These are phyloP conservation scores for Paramormyrops hopkinsi DNA, from an alignment of 2,797 vertebrate species.

Conservation along the genomic window DNA sequence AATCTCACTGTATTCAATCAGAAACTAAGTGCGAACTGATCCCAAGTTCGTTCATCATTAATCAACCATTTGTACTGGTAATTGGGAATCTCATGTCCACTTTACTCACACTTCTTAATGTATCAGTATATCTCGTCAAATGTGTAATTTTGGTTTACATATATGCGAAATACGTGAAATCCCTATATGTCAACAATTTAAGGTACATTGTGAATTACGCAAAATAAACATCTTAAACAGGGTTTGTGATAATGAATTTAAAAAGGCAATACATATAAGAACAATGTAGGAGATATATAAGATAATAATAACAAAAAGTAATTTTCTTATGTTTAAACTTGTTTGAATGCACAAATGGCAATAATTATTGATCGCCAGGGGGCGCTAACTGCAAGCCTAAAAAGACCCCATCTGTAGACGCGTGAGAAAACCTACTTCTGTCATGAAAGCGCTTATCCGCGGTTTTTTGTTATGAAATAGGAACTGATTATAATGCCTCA, in stretches of 20 bases:
- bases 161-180: not conserved
- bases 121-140: not conserved
- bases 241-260: not conserved
- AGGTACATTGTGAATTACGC: not conserved
- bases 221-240: not conserved
- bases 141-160: not conserved
- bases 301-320: not conserved
- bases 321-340: not conserved
- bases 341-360: not conserved
- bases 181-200: not conserved
- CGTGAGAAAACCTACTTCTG: not conserved
- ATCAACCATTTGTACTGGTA: not conserved
- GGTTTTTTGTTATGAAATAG: not conserved
- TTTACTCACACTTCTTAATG: not conserved
- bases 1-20: not conserved
- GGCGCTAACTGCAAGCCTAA: not conserved
- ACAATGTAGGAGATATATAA: not conserved
- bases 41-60: not conserved
- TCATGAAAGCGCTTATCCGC: not conserved
- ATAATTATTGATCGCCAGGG: not conserved
- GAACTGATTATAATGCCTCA: not conserved
- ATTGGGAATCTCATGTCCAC: not conserved
- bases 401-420: not conserved
- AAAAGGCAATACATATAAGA: not conserved
- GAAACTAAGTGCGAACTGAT: not conserved